Evolutionary conservation across 2,797 vertebrate species (phyloP), one percentile per base, ranked within the genome.

Genomic region (Pipistrellus pipistrellus): DNA sequence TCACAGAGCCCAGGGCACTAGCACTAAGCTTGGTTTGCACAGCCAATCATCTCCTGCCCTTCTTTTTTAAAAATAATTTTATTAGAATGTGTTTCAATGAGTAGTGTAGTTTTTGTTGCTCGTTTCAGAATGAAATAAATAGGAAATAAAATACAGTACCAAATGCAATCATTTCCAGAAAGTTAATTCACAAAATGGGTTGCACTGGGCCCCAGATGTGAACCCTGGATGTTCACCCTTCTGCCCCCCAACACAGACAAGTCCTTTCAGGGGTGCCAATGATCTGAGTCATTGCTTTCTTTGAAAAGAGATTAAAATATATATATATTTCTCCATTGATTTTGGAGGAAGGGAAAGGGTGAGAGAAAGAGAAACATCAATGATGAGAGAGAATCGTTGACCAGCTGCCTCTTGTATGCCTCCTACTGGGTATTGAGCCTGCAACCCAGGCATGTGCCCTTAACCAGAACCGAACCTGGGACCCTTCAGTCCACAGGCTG

Each of bases 121-220:
- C 20, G 8, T 41, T 46, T 35, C 62, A 30, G 69, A 75, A 38
- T 38, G 38, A 38, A 38, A 38, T 38, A 38, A 38, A 38, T 38
- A 38, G 38, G 38, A 51, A 76, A 82, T 20, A 9, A 81, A 32
- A 32, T 20, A 5, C 13, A 6, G 41, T 35, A 41, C 27, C 46
- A 92, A 55, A 51, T 20, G 11, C 10, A 10, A 20, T 30, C 20
- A n/a, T 84, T 80, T 80, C 38, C 8, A 23, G 53, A 38, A 76
- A 71, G 11, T 1, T 41, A 2, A 3, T 18, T 23, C 8, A 23
- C n/a, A 15, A 38, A 14, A 44, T 12, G 23, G 8, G 4, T 2
- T 1, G 15, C 44, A 4, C 18, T 0, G 14, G 55, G 27, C 14
- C 12, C 20, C 8, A 18, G 10, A 0, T 2, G 9, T n/a, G 32